Base-by-base conservation (phyloP, 2,797 vertebrate species). In the Macroramphosus scolopax region DNA sequence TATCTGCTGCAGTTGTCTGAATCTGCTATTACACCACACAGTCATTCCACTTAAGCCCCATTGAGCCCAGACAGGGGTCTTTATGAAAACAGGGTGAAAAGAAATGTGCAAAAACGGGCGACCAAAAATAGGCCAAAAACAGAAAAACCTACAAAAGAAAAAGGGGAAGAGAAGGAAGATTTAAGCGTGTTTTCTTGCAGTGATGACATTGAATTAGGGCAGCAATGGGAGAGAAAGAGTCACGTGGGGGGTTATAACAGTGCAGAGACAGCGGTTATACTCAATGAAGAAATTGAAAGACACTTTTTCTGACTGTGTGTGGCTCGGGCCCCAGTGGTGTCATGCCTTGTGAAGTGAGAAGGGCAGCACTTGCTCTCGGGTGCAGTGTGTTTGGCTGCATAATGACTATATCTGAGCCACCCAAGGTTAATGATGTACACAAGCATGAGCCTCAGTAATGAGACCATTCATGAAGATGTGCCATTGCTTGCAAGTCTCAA, bases 391-490 rank as follows among this genome's bases (percentile, higher is more conserved):
- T 84, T 81, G 75, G 56, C 78, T 78, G 74, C 57, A 49, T 88
- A 85, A 86, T 87, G 84, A 85, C 80, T 79, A 58, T 80, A 81
- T 84, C 82, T 81, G 76, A 86, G 84, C 71, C 73, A 83, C 60
- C 70, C 88, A 89, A 89, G 88, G 88, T 90, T 90, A 90, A 89
- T 86, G 83, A 82, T 84, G 82, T 81, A 84, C 87, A 85, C 67
- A 82, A 81, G 80, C 58, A 28, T 58, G 62, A 64, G 74, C 50
- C 69, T 63, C 77, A 14, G 68, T 88, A 88, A 88, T 86, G 81
- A 87, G 75, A 67, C 48, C 36, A 56, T 62, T 81, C 72, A 73
- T 72, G 68, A 73, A 75, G 65, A 78, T 63, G 66, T 76, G 67
- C 51, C 54, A 59, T 66, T 33, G 64, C 70, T 70, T n/a, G n/a